A percentile compares a stretch with the other conserved stretches of the same genome.
Conservation (phyloP, 2,113 vertebrate genomes). For the Otocyon megalotis region DNA sequence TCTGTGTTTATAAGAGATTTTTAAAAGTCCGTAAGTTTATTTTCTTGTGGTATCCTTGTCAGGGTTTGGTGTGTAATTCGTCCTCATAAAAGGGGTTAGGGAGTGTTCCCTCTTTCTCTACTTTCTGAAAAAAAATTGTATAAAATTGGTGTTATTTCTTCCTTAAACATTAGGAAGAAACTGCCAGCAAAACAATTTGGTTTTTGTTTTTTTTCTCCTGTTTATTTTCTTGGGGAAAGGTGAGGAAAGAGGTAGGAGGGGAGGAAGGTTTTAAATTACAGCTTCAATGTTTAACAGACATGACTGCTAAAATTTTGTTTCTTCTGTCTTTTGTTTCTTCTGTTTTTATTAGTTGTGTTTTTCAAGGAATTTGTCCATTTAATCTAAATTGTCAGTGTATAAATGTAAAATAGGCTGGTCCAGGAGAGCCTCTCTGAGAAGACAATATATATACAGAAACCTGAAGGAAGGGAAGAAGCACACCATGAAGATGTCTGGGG, state of each 20-base stretch:
- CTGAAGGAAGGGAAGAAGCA: not conserved
- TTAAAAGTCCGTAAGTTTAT: not conserved
- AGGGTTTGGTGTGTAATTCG: not conserved
- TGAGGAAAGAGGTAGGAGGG: not conserved
- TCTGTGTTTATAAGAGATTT: not conserved
- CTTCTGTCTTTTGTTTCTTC: constrained; percentile 39
- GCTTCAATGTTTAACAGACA: not conserved
- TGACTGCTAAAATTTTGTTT: not conserved
- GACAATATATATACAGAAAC: not conserved
- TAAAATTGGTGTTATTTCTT: not conserved
- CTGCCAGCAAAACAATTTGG: not conserved
- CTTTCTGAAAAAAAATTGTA: not conserved
- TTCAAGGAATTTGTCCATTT: not conserved
- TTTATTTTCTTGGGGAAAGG: not conserved
- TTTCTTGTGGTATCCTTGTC: not conserved
- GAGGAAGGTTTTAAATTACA: not conserved
- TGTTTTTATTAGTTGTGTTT: not conserved
- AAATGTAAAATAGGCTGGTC: not conserved
- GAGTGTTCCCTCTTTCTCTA: not conserved
- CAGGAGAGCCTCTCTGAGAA: not conserved
- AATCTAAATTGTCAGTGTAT: not conserved
- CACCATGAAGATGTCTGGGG: rapidly evolving
- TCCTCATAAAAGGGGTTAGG: not conserved
- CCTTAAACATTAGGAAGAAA: not conserved
- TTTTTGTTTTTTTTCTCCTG: not conserved